phyloP scores from a whole-genome alignment of 2,113 vertebrate genomes.

The Origma solitaria region DNA sequence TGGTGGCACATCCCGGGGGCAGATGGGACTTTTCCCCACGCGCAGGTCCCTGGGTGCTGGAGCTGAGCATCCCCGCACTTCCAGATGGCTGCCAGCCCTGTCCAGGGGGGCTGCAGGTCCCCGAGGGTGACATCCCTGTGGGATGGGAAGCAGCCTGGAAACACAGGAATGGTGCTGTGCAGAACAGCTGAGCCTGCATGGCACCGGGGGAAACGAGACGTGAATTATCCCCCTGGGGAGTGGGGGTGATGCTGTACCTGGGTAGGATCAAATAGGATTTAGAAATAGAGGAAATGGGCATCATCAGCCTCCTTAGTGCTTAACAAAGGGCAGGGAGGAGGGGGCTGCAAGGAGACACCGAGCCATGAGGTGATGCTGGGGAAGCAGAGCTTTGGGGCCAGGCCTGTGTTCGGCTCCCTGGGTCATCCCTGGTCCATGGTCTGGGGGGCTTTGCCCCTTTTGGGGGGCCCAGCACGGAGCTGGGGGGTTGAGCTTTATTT shows the following conservation, averaged over 20 bases:
- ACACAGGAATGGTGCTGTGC: neutral
- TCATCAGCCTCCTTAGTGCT: neutral
- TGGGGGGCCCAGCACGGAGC: accelerated
- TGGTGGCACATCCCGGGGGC: neutral
- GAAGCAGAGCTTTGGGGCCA: neutral
- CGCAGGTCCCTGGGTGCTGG: neutral
- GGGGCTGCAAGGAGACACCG: neutral
- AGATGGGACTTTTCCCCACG: neutral
- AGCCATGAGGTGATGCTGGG: neutral
- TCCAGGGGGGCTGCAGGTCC: neutral
- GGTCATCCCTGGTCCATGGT: neutral
- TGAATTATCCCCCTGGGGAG: neutral
- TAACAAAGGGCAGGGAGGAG: neutral
- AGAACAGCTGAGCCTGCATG: neutral
- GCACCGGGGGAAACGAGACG: neutral
- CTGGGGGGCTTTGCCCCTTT: neutral
- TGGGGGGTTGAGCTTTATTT: neutral
- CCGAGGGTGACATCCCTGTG: neutral
- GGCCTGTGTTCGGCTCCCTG: neutral
- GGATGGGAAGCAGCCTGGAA: neutral
- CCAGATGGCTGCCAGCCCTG: neutral
- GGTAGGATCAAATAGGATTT: neutral
- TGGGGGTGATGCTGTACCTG: neutral
- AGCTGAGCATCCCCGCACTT: neutral
- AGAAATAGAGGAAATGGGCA: neutral